Evolutionary conservation across 2,888 invertebrate species (phyloP).

Genomic region (Bruchidius siliquastri): DNA sequence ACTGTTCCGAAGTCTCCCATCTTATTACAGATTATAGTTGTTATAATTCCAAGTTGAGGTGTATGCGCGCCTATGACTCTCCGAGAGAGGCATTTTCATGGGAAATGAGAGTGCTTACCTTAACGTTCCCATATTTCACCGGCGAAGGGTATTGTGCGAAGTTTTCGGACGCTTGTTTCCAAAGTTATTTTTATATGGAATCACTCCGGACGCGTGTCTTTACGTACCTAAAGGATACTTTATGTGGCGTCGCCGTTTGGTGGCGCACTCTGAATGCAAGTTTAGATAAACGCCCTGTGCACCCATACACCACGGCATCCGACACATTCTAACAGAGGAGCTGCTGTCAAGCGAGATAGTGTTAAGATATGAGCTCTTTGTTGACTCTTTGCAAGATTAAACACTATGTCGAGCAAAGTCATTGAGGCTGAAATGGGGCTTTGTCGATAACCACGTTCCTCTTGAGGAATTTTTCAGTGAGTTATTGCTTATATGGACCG

Average conservation of each 20-base stretch:
- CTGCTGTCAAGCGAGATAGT: neutral
- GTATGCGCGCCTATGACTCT: neutral
- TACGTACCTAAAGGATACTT: neutral
- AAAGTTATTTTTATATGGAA: neutral
- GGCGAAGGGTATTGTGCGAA: neutral
- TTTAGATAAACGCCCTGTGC: neutral
- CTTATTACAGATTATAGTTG: too few species aligned
- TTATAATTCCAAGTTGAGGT: neutral
- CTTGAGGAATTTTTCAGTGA: neutral
- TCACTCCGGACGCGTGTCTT: neutral
- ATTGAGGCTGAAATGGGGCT: neutral
- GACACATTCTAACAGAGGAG: neutral
- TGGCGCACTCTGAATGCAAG: neutral
- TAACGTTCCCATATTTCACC: neutral
- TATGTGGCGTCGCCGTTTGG: neutral
- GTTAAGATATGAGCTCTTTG: neutral
- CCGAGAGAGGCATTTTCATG: neutral
- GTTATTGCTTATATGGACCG: neutral
- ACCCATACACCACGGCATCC: neutral
- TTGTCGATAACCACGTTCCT: neutral
- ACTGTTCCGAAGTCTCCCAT: too few species aligned
- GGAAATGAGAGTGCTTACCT: neutral
- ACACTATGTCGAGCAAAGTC: neutral
- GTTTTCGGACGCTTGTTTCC: neutral
- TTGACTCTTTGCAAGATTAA: neutral